Conservation (phyloP, 2,888 invertebrate genomes). For the Eupithecia insigniata region DNA sequence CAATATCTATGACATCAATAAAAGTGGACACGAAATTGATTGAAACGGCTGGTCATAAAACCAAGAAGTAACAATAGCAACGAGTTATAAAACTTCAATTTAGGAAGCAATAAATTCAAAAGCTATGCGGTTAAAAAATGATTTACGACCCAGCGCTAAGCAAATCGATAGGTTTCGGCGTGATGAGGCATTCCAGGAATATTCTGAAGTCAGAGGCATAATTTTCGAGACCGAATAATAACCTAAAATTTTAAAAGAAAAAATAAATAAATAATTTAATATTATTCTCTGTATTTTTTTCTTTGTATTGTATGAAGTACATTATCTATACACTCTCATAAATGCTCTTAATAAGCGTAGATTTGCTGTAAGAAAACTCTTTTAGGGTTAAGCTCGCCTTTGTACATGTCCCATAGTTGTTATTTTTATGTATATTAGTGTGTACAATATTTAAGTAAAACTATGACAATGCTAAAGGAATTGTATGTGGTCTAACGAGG, state of each 20-base stretch:
- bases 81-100: constrained; percentile 30
- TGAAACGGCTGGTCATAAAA: not conserved
- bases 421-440: too few species aligned
- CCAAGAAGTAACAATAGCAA: constrained; percentile 20
- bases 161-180: constrained; percentile 26
- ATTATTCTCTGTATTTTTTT: too few species aligned
- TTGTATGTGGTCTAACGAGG: not conserved
- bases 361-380: too few species aligned
- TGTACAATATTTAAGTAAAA: too few species aligned
- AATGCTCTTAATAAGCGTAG: too few species aligned
- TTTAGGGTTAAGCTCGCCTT: too few species aligned
- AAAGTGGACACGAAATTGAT: constrained; percentile 10
- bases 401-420: too few species aligned
- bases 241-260: not conserved
- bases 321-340: too few species aligned
- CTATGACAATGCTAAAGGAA: not conserved
- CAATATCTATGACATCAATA: not conserved
- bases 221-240: not conserved
- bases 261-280: too few species aligned
- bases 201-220: constrained; percentile 10
- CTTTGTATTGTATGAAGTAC: too few species aligned
- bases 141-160: constrained; percentile 24
- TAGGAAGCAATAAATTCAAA: constrained; percentile 41
- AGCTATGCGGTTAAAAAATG: constrained; percentile 28
- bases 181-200: constrained; percentile 30